These are phyloP conservation scores for Anhinga anhinga DNA, from an alignment of 2,113 vertebrate species.

Conservation along the genomic window DNA sequence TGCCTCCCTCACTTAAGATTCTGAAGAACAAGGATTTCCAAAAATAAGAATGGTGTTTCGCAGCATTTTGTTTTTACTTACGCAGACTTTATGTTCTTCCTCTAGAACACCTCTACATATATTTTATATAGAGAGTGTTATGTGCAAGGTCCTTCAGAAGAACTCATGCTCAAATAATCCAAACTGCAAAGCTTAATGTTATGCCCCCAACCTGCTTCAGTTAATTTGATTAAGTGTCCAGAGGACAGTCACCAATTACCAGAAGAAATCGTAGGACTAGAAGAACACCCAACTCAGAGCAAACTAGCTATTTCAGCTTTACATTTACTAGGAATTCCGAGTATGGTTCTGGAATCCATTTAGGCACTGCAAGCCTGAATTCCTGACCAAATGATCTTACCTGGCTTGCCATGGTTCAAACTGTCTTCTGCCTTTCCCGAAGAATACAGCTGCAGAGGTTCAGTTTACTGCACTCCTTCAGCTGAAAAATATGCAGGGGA, in stretches of 20 bases:
- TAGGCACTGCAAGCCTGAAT: constrained; percentile 14
- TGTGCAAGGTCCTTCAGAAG: constrained; percentile 31
- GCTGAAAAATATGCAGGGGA: background rate
- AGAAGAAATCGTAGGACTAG: background rate
- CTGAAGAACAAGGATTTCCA: constrained; percentile 19
- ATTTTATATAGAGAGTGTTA: constrained; percentile 1
- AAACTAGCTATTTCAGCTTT: constrained; percentile 56
- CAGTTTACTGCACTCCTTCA: background rate
- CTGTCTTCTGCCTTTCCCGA: background rate
- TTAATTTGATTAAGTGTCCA: background rate
- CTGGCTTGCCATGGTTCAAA: constrained; percentile 63
- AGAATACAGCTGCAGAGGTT: background rate
- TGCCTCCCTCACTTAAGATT: background rate
- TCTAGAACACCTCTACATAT: constrained; percentile 37
- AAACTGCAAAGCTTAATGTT: background rate
- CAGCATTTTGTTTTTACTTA: constrained; percentile 55
- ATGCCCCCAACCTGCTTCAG: constrained; percentile 15
- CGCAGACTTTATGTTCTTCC: constrained; percentile 58
- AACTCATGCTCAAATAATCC: constrained; percentile 21
- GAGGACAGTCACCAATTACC: constrained; percentile 8
- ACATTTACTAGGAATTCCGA: constrained; percentile 28
- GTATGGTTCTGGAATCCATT: constrained; percentile 17
- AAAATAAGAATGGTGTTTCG: background rate
- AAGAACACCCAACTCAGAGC: constrained; percentile 34
- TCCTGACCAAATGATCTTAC: constrained; percentile 60